Percentiles rank a stretch among this genome's conserved stretches.
Conservation (phyloP, 2,797 vertebrate genomes). For the Molossus alvarezi region DNA sequence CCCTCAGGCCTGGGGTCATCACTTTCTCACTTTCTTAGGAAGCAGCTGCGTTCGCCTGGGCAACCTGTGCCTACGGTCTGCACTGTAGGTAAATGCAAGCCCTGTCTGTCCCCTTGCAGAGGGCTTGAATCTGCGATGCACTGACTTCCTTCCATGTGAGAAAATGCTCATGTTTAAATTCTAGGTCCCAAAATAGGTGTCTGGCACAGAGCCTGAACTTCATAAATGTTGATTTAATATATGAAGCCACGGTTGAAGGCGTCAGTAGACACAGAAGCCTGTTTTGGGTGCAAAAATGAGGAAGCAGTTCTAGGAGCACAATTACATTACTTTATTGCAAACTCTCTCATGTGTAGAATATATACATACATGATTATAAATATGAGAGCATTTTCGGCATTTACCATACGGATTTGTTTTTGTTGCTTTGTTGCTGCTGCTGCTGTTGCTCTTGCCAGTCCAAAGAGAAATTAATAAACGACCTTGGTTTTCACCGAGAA, state of each 20-base stretch:
- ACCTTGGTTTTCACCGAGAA: not conserved
- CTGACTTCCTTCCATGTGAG: not conserved
- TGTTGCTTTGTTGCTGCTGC: not conserved
- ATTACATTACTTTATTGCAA: not conserved
- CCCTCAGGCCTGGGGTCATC: not conserved
- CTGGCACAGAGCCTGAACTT: not conserved
- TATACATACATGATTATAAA: not conserved
- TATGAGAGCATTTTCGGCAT: not conserved
- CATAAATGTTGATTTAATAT: not conserved
- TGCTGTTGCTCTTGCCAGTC: not conserved
- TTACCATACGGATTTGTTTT: not conserved
- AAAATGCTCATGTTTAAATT: not conserved
- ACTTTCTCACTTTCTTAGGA: not conserved
- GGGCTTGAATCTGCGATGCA: not conserved
- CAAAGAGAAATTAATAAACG: not conserved
- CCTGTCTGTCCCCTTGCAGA: not conserved
- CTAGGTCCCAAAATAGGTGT: not conserved
- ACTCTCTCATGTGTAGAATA: not conserved
- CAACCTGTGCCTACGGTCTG: not conserved
- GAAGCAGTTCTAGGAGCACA: not conserved
- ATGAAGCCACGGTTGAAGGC: not conserved
- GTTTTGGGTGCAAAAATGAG: slow-evolving; percentile 3
- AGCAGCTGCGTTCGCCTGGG: not conserved
- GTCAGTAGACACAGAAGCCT: not conserved
- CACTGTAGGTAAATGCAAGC: not conserved